Base-by-base conservation (phyloP, 30 jellyfish, hydroid and myxozoan genomes). In the Mastigias papua region DNA sequence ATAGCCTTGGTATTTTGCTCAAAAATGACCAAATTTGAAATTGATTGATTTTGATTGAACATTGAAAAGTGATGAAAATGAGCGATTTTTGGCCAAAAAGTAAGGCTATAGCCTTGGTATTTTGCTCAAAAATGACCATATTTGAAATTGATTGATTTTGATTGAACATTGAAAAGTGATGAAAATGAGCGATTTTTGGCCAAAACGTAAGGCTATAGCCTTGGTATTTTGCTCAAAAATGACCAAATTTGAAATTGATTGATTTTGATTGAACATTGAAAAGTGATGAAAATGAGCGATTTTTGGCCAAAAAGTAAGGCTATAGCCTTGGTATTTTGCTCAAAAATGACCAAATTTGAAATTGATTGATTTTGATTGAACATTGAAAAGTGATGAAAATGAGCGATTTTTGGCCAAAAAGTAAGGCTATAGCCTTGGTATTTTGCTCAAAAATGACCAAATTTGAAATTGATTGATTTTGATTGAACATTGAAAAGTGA, bases 291-390 rank as follows among this genome's bases (percentile, higher is more conserved):
- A 69, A 34, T 27, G 58, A 17, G 0, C 62, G 9, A 32, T 5
- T 69, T 69, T 31, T 21, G 30, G 63, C 29, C 62, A 69, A 69
- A 69, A 69, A 0, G 62, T 32, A 69, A 69, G 60, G 81, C 81
- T 34, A 69, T 27, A 69, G 78, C 6, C 78, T 66, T 66, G 31
- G 28, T 22, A 28, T 66, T 27, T 66, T 25, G 78, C 1, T 1
- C 48, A 66, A 66, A 66, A 66, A 1, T 33, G 54, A 28, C 23
- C 50, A 5, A 8, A 51, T 4, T 0, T 66, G 26, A 66, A 62
- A 23, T 28, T 1, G 78, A 20, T 22, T 11, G 11, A 66, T 25
- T 28, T 20, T 66, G 2, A 26, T 1, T 9, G 7, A 20, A 66
- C 23, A 66, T 15, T 22, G 1, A 28, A 66, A 32, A 7, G 23